phyloP scores from a whole-genome alignment of 2,113 vertebrate species.

The Emydura subglobosa region DNA sequence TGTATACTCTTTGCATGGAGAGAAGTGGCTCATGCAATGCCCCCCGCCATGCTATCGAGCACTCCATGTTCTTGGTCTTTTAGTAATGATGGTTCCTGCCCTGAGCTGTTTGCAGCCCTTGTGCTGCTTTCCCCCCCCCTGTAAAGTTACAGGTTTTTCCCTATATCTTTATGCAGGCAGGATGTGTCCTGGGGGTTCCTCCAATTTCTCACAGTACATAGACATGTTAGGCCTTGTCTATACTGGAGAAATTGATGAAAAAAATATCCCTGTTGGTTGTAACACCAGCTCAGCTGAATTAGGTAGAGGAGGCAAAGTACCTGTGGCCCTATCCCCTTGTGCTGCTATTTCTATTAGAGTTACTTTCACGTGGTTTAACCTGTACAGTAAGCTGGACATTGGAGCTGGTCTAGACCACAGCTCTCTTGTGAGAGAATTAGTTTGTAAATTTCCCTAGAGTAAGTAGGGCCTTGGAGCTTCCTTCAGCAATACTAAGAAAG shows the following conservation, averaged over 20 bases:
- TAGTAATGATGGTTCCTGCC: not conserved
- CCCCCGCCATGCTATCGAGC: not conserved
- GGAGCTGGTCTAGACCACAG: not conserved
- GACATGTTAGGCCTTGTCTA: not conserved
- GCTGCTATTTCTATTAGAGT: not conserved
- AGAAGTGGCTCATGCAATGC: not conserved
- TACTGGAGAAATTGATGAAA: not conserved
- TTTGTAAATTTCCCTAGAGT: not conserved
- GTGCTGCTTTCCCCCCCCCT: not conserved
- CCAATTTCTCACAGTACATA: not conserved
- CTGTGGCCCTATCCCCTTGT: not conserved
- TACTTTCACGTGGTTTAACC: not conserved
- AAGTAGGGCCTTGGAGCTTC: not conserved
- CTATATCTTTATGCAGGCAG: not conserved
- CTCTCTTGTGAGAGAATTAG: not conserved
- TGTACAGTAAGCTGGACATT: not conserved
- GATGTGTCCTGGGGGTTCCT: not conserved
- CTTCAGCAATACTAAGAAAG: not conserved
- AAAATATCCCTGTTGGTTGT: not conserved
- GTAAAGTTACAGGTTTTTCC: not conserved
- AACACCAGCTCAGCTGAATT: not conserved
- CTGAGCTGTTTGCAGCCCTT: not conserved
- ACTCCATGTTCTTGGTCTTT: not conserved
- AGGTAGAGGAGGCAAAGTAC: not conserved
- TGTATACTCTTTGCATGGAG: not conserved